Percentiles rank a stretch among this genome's conserved stretches.
Evolutionary conservation across 2,888 invertebrate genomes (phyloP).

Genomic region (Xestia c-nigrum): DNA sequence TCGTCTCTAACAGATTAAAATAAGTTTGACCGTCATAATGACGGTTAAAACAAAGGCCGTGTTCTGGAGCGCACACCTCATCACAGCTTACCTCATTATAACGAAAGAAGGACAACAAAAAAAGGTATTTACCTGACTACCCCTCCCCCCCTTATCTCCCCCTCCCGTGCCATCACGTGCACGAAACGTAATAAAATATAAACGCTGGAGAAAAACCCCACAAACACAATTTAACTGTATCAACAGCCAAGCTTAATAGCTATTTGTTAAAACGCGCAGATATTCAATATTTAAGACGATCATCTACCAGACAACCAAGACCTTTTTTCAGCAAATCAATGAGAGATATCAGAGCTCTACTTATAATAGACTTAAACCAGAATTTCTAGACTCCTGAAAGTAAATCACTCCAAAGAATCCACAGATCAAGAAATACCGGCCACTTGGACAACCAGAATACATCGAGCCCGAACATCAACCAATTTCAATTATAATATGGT

Average conservation of each 20-base stretch:
- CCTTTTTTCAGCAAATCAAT: not conserved
- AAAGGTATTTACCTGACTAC: slow-evolving; percentile 30
- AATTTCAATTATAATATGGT: not conserved
- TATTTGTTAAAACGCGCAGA: slow-evolving; percentile 61
- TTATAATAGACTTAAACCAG: not conserved
- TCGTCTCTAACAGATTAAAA: not conserved
- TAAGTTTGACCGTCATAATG: not conserved
- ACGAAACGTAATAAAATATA: slow-evolving; percentile 44
- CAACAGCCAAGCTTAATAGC: slow-evolving; percentile 64
- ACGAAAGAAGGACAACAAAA: slow-evolving; percentile 29
- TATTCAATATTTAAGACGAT: slow-evolving; percentile 59
- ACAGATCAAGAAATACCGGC: not conserved
- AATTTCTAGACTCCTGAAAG: not conserved
- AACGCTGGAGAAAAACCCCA: slow-evolving; percentile 39
- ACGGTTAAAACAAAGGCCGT: not conserved
- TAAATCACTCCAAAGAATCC: not conserved
- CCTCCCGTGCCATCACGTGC: slow-evolving; percentile 12
- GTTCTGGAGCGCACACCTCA: slow-evolving; percentile 1
- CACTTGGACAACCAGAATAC: fast-evolving
- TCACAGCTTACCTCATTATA: slow-evolving; percentile 15
- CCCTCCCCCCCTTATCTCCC: not conserved
- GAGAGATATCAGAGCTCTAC: slow-evolving; percentile 4
- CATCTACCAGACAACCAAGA: slow-evolving; percentile 9
- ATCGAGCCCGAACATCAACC: not conserved
- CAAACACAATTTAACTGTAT: slow-evolving; percentile 71